Evolutionary conservation across 2,797 vertebrate species (phyloP).

Genomic region (Manis javanica): DNA sequence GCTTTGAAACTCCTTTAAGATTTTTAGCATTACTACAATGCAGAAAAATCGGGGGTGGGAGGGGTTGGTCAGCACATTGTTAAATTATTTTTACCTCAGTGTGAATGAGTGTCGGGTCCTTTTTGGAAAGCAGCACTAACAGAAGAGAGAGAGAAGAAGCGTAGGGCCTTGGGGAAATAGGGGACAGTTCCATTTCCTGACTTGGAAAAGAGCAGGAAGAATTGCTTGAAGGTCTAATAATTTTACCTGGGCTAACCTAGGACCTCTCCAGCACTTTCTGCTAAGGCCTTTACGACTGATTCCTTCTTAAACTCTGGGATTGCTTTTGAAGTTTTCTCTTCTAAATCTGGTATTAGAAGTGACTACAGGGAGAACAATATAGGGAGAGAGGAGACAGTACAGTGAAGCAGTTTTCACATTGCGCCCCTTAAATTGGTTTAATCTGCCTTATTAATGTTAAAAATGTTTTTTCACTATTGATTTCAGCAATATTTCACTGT

Average conservation of each 20-base stretch:
- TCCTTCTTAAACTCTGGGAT: background rate
- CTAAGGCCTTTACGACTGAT: conserved; percentile 1
- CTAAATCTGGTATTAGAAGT: background rate
- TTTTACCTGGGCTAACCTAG: background rate
- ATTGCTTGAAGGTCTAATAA: background rate
- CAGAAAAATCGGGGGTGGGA: background rate
- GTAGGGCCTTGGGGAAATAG: background rate
- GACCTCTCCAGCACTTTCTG: background rate
- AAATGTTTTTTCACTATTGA: background rate
- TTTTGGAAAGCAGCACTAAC: conserved; percentile 18
- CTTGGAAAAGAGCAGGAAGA: background rate
- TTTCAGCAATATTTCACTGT: background rate
- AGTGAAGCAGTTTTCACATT: background rate
- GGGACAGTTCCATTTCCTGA: background rate
- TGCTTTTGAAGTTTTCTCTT: background rate
- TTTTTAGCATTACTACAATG: background rate
- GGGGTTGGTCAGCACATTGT: background rate
- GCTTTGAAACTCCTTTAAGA: background rate
- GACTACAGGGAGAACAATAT: background rate
- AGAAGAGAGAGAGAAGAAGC: background rate
- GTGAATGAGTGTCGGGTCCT: background rate
- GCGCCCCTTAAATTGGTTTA: background rate
- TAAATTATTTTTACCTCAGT: conserved; percentile 51
- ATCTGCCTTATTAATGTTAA: background rate
- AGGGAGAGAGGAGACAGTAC: background rate